Base-by-base conservation (phyloP, 1,140 invertebrate species). In the Drosophila murphyi region DNA sequence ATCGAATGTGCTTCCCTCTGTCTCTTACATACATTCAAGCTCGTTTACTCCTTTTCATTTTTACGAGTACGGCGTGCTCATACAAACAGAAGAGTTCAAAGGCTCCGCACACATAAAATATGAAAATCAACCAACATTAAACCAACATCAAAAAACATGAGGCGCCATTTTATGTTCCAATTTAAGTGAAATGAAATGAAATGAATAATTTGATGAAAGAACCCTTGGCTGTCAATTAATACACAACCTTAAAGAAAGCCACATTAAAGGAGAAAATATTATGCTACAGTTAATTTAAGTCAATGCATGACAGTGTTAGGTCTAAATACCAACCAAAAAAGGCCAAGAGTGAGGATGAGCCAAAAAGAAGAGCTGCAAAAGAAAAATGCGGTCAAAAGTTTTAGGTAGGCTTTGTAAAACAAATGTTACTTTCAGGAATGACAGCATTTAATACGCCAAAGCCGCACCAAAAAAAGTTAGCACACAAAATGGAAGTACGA, bases 331-430 rank as follows among this genome's bases (percentile, higher is more conserved):
- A 37, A 7, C 2, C 35, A 7, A 8, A 76, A 73, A 48, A 51
- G 65, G 80, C 70, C 47, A 78, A 82, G 62, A 74, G 63, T 64
- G 39, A 76, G 57, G 61, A 62, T 48, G 47, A 73, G 45, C 52
- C 47, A 31, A 32, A 57, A 51, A 39, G 31, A 20, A 55, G 45
- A 64, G 43, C 20, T 31, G 7, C 20, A 63, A 5, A 35, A 20
- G n/a, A 29, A 54, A 69, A 60, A 54, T 68, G 55, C 41, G 34
- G 34, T 28, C 32, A 20, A 56, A 72, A 73, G 50, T 56, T 62
- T 62, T 43, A 12, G 31, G 28, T 47, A 72, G 71, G 60, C 29
- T 64, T 64, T 51, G 10, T 20, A 45, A 67, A 52, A 54, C 28
- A 39, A 73, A 68, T 68, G 71, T 54, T 41, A 69, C 71, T 41